Percentiles rank a stretch among this genome's conserved stretches.
Conservation (phyloP, 2,888 invertebrate species). For the Caradrina clavipalpis region DNA sequence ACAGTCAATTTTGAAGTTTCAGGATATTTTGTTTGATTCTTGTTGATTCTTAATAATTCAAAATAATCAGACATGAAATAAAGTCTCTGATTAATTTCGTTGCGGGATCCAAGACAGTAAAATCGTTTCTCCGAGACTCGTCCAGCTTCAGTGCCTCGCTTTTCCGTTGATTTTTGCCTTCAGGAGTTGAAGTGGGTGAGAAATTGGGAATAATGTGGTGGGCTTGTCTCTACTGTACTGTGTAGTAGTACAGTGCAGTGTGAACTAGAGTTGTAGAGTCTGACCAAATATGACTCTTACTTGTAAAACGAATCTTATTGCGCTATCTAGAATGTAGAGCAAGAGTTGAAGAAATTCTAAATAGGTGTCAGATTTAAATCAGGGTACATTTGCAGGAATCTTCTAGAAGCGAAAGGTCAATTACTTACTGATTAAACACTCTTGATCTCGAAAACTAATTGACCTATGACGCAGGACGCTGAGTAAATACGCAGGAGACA, state of each 20-base stretch:
- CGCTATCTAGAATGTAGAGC: slow-evolving; percentile 4
- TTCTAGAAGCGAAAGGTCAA: not conserved
- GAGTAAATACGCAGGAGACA: not conserved
- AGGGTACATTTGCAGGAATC: not conserved
- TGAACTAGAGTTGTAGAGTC: not conserved
- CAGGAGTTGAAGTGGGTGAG: no score
- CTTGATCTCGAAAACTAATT: not conserved
- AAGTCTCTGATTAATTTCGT: no score
- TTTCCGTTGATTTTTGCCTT: no score
- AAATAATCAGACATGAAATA: no score
- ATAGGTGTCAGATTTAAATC: not conserved
- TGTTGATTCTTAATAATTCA: not conserved
- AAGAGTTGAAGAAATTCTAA: not conserved
- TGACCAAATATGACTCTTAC: not conserved
- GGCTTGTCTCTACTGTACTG: not conserved
- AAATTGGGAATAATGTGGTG: no score
- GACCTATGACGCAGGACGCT: not conserved
- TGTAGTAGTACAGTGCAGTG: no score
- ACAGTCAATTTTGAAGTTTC: not conserved
- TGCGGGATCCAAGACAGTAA: no score
- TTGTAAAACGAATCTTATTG: slow-evolving; percentile 3
- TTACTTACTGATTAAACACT: not conserved
- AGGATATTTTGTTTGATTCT: not conserved
- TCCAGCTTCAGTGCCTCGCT: no score
- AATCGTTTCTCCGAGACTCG: no score